Percentiles rank a stretch among this genome's conserved stretches.
Evolutionary conservation across 2,113 vertebrate genomes (phyloP).

Genomic region (Pseudopodoces humilis): DNA sequence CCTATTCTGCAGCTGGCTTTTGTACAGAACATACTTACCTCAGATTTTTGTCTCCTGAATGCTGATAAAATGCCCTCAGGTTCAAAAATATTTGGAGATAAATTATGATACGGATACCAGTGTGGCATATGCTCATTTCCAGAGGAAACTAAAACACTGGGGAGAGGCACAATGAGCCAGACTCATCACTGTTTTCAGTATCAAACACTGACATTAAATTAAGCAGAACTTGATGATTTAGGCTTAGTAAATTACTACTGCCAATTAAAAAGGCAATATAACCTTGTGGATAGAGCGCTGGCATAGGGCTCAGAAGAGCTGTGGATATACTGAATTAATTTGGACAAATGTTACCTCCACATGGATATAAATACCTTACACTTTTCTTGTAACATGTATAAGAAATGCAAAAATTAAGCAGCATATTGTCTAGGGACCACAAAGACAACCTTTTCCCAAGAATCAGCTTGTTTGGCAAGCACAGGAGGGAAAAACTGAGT

Average conservation of each 20-base stretch:
- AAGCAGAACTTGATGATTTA: background rate
- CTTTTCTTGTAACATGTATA: background rate
- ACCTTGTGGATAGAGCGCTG: background rate
- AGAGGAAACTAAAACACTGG: background rate
- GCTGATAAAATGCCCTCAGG: background rate
- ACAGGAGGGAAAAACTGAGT: conserved; percentile 3
- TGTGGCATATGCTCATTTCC: background rate
- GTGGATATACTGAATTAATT: background rate
- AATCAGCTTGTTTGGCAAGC: conserved; percentile 24
- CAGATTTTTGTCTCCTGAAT: background rate
- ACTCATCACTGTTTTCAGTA: background rate
- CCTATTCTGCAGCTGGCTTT: background rate
- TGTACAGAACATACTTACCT: background rate
- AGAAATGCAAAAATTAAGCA: conserved; percentile 14
- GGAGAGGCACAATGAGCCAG: background rate
- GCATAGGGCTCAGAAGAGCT: background rate
- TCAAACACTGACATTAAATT: background rate
- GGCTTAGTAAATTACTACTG: background rate
- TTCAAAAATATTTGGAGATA: background rate
- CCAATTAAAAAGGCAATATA: background rate
- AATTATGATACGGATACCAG: background rate
- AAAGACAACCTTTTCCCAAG: background rate
- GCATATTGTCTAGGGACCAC: background rate
- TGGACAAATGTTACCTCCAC: background rate
- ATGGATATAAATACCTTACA: background rate